Evolutionary conservation across 2,888 invertebrate genomes (phyloP), one percentile per base, ranked within the genome.

Genomic region (Junonia oenone): DNA sequence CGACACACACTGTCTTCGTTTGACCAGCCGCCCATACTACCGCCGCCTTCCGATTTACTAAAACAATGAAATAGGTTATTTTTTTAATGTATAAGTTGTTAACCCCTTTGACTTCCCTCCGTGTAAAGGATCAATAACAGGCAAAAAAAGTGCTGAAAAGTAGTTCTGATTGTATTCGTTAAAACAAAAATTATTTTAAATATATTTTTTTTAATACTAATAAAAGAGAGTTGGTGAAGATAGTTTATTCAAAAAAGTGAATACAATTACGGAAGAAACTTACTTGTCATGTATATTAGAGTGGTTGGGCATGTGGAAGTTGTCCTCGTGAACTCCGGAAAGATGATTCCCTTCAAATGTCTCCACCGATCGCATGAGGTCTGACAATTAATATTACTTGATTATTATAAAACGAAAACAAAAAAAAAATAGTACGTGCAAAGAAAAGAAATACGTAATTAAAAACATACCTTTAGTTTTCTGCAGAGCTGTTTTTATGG

Each of bases 331-430:
- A 1, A 61, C 68, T 2, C 69, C 74, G 0, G 82, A 69, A 14
- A 82, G 64, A 46, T 87, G 79, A 40, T 86, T 87, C 0, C 75
- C 63, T 65, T 89, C 89, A 52, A 87, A 89, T 47, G 78, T 86
- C 64, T 90, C 90, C 1, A 90, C 90, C 0, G 90, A 88, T 31
- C 90, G 76, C 86, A 91, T 87, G 38, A 90, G 76, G 73, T 87
- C 90, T 90, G 68, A 31, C 70, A 63, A 45, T 47, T 61, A 51
- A 1, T 11, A 2, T 43, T 15, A 38, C 43, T 33, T 9, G 17
- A 31, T 52, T 43, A 31, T 52, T 43, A 9, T 17, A 40, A 40
- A 47, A 49, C 65, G 61, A 19, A 49, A 46, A 82, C n/a, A n/a
- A n/a, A n/a, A n/a, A n/a, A n/a, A n/a, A n/a, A n/a, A n/a, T n/a